Evolutionary conservation across 1,140 invertebrate genomes (phyloP).

Genomic region (Hycleus phaleratus): DNA sequence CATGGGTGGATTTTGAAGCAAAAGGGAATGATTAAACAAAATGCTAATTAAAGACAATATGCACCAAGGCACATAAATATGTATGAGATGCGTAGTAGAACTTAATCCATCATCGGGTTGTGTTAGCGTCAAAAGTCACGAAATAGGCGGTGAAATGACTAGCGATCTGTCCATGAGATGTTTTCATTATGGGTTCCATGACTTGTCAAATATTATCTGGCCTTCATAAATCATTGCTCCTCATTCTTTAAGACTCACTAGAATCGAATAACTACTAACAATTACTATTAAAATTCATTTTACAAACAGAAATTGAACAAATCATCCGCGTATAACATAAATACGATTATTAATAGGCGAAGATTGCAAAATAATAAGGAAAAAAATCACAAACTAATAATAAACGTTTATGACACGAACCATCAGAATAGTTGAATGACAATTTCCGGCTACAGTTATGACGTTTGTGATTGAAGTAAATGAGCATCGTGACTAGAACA

Average conservation of each 20-base stretch:
- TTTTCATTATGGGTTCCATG: conserved; percentile 42
- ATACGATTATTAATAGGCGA: not conserved
- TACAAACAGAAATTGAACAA: too few species aligned
- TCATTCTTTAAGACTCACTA: conserved; percentile 2
- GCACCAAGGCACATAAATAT: conserved; percentile 32
- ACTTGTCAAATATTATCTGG: conserved; percentile 36
- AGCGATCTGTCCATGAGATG: conserved; percentile 41
- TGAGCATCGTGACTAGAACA: conserved; percentile 7
- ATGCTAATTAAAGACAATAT: conserved; percentile 38
- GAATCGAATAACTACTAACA: conserved; percentile 9
- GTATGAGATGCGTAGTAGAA: conserved; percentile 22
- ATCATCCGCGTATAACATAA: conserved; percentile 7
- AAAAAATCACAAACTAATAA: conserved; percentile 12
- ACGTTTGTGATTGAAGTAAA: conserved; percentile 20
- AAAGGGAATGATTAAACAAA: conserved; percentile 35
- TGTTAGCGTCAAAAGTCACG: conserved; percentile 42
- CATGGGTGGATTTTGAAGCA: not conserved
- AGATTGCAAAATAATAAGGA: not conserved
- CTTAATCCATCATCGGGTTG: conserved; percentile 35
- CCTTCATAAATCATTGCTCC: conserved; percentile 32
- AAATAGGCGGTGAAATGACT: conserved; percentile 41
- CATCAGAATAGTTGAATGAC: conserved; percentile 19
- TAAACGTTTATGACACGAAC: conserved; percentile 12
- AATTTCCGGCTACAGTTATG: conserved; percentile 19
- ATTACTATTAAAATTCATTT: not conserved